Evolutionary conservation across 2,797 vertebrate genomes (phyloP).

Genomic region (Sorex maritimensis): DNA sequence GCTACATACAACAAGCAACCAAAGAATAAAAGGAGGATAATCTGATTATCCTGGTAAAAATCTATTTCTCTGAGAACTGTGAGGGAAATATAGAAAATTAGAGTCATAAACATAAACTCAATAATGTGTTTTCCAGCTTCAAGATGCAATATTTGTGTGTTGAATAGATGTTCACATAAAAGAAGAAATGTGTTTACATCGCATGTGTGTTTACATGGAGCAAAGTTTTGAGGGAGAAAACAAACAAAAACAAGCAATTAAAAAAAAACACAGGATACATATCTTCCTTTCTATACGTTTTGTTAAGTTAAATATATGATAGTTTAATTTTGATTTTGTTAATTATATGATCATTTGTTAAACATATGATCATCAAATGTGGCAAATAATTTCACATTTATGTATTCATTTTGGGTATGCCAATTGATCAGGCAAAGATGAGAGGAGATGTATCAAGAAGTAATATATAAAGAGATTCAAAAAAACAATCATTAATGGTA

Average conservation of each 20-base stretch:
- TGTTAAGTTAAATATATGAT: slow-evolving; percentile 1
- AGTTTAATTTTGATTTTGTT: background rate
- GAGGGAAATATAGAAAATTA: slow-evolving; percentile 64
- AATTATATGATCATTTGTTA: background rate
- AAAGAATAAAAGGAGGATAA: slow-evolving; percentile 59
- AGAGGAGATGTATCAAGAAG: background rate
- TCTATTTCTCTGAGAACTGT: slow-evolving; percentile 54
- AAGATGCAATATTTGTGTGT: background rate
- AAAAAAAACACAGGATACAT: background rate
- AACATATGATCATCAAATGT: background rate
- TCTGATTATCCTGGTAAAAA: slow-evolving; percentile 52
- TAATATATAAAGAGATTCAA: background rate
- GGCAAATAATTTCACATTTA: slow-evolving; percentile 36
- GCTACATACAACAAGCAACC: slow-evolving; percentile 17
- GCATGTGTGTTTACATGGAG: background rate
- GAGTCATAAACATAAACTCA: slow-evolving; percentile 29
- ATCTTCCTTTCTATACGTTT: background rate
- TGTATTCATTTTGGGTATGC: background rate
- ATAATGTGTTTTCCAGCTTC: background rate
- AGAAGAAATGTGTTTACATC: background rate
- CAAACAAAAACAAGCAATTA: background rate
- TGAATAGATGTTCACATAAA: background rate
- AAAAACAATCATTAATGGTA: background rate
- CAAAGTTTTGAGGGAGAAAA: background rate
- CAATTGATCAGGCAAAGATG: background rate